phyloP scores from a whole-genome alignment of 2,888 invertebrate genomes.

The Bhutanitis thaidina region DNA sequence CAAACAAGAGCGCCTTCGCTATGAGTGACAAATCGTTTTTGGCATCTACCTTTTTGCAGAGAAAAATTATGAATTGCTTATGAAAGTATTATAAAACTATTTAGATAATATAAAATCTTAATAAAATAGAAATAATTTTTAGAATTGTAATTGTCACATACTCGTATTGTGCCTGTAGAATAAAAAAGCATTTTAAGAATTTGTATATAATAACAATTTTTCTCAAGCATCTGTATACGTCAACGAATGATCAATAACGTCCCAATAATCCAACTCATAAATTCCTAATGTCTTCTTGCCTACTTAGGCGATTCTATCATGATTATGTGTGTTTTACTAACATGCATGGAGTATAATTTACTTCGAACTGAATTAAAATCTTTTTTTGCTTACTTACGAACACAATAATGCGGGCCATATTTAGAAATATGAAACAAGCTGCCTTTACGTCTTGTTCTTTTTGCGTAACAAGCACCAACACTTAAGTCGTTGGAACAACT shows the following conservation, averaged over 20 bases:
- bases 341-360: slow-evolving; percentile 3
- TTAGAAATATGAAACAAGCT: slow-evolving; percentile 9
- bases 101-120: background rate
- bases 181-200: too few species aligned
- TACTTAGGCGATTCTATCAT: too few species aligned
- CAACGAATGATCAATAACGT: too few species aligned
- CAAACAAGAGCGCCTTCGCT: slow-evolving; percentile 49
- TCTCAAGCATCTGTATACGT: too few species aligned
- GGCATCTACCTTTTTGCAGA: slow-evolving; percentile 1
- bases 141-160: too few species aligned
- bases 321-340: too few species aligned
- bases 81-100: slow-evolving; percentile 6
- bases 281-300: too few species aligned
- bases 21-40: slow-evolving; percentile 9
- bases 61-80: slow-evolving; percentile 1
- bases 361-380: background rate
- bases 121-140: background rate
- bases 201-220: too few species aligned
- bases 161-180: too few species aligned
- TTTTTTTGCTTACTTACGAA: slow-evolving; percentile 5
- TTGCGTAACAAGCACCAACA: slow-evolving; percentile 6
- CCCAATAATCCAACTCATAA: too few species aligned
- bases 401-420: slow-evolving; percentile 12
- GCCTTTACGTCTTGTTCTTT: slow-evolving; percentile 6
- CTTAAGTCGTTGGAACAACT: slow-evolving; percentile 18